These are phyloP conservation scores for Ophion ellenae DNA, from an alignment of 2,888 invertebrate genomes.

Conservation along the genomic window DNA sequence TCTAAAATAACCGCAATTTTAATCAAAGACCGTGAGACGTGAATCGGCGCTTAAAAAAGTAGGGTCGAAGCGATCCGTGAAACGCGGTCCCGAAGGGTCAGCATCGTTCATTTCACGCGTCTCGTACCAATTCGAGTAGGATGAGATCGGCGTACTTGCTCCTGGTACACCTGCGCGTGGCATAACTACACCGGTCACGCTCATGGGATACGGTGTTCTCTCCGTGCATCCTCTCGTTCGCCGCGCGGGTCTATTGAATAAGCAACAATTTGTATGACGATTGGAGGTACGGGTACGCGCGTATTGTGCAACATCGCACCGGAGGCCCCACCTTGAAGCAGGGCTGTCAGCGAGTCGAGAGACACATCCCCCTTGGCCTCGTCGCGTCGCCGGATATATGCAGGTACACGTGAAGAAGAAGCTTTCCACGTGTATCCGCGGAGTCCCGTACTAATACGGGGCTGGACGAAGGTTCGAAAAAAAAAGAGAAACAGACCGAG, in stretches of 20 bases:
- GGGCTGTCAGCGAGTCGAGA: conserved; percentile 65
- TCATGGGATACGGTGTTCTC: conserved; percentile 22
- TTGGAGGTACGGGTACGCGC: conserved; percentile 72
- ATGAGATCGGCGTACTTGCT: neutral
- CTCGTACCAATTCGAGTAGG: neutral
- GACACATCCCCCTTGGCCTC: conserved; percentile 38
- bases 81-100: neutral
- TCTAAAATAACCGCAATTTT: no score
- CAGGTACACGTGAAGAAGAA: conserved; percentile 1
- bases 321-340: conserved; percentile 69
- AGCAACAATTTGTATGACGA: conserved; percentile 81
- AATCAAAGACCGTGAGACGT: no score
- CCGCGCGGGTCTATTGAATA: conserved; percentile 69
- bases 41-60: neutral
- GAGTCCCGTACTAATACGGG: conserved; percentile 47
- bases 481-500: neutral
- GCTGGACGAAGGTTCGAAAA: conserved; percentile 52
- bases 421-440: conserved; percentile 38
- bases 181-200: conserved; percentile 17
- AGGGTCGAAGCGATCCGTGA: neutral
- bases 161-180: conserved; percentile 21
- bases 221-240: conserved; percentile 20
- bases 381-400: conserved; percentile 34
- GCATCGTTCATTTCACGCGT: neutral
- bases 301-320: conserved; percentile 71